Evolutionary conservation across 2,888 invertebrate genomes (phyloP).

Genomic region (Dioctria rufipes): DNA sequence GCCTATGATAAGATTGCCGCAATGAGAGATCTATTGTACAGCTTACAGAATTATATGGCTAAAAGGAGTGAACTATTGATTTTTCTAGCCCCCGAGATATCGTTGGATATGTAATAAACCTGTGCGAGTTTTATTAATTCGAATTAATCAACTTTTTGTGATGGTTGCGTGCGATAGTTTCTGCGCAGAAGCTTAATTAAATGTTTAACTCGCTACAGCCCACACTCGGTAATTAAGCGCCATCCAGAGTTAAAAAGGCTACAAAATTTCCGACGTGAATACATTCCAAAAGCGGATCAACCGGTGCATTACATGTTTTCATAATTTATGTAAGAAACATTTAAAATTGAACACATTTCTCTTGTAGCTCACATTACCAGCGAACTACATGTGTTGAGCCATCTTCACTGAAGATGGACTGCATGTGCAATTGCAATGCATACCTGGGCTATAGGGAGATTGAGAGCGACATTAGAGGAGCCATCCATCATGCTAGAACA

Average conservation of each 20-base stretch:
- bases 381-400: slow-evolving; percentile 44
- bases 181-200: slow-evolving; percentile 6
- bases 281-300: slow-evolving; percentile 22
- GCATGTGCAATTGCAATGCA: slow-evolving; percentile 1
- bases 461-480: slow-evolving; percentile 72
- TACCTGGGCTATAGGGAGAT: slow-evolving; percentile 63
- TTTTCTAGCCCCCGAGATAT: slow-evolving; percentile 10
- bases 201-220: background rate
- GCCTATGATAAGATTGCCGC: slow-evolving; percentile 36
- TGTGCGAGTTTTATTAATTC: slow-evolving; percentile 10
- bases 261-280: background rate
- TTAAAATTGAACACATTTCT: slow-evolving; percentile 45
- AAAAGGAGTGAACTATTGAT: slow-evolving; percentile 43
- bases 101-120: background rate
- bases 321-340: slow-evolving; percentile 37
- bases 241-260: background rate
- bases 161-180: too few relatives aligned
- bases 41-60: background rate
- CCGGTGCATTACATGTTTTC: slow-evolving; percentile 30
- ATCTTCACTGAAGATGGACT: slow-evolving; percentile 41
- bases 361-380: slow-evolving; percentile 36
- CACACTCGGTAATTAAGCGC: slow-evolving; percentile 18
- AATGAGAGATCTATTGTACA: slow-evolving; percentile 26
- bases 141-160: slow-evolving; percentile 19
- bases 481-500: slow-evolving; percentile 72